phyloP scores from a whole-genome alignment of 2,797 vertebrate species.

The Melanotaenia trifasciata region DNA sequence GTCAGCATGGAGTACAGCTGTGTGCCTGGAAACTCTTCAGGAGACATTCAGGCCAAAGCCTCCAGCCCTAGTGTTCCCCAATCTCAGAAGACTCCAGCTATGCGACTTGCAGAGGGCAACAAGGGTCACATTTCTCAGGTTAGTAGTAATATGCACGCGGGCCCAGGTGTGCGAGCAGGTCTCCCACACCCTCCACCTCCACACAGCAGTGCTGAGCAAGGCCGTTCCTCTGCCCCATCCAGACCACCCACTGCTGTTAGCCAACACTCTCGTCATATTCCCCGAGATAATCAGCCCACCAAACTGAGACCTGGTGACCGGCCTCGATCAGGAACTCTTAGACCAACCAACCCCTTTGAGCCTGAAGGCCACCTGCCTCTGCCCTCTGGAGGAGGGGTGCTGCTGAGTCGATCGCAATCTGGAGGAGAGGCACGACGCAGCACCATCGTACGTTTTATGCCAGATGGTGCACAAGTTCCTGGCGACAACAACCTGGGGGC shows the following conservation, averaged over 20 bases:
- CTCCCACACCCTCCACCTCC: conserved; percentile 89
- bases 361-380: conserved; percentile 90
- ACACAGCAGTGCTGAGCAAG: conserved; percentile 90
- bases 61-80: conserved; percentile 91
- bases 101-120: conserved; percentile 91
- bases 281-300: conserved; percentile 86
- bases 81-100: conserved; percentile 89
- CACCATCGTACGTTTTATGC: conserved; percentile 95
- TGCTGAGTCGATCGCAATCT: conserved; percentile 90
- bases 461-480: conserved; percentile 89
- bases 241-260: conserved; percentile 87
- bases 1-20: conserved; percentile 93
- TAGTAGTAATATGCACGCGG: conserved; percentile 91
- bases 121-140: conserved; percentile 94
- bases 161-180: conserved; percentile 83
- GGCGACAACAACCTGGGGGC: conserved; percentile 88
- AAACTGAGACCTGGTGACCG: conserved; percentile 92
- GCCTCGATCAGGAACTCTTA: conserved; percentile 88
- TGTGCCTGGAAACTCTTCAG: conserved; percentile 87
- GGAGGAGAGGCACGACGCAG: conserved; percentile 88
- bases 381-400: conserved; percentile 88
- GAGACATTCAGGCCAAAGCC: conserved; percentile 92
- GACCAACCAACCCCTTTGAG: conserved; percentile 92
- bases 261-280: conserved; percentile 91
- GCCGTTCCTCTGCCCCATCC: conserved; percentile 87